These are phyloP conservation scores for Diloba caeruleocephala DNA, from an alignment of 2,888 invertebrate genomes.

Conservation along the genomic window DNA sequence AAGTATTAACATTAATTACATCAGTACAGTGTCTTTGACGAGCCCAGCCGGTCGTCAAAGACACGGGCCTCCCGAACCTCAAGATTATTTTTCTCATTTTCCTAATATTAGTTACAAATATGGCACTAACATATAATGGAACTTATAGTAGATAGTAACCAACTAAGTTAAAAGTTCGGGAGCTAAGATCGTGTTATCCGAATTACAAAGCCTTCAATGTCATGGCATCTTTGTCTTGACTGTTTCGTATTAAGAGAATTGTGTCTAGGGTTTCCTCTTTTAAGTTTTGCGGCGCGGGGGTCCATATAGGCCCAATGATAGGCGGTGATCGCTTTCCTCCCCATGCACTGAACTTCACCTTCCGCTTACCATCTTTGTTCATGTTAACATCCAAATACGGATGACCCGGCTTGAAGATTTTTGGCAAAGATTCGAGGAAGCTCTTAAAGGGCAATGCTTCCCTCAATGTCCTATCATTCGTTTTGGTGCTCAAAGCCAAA, in stretches of 20 bases:
- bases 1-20: constrained; percentile 42
- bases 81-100: constrained; percentile 47
- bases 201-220: constrained; percentile 60
- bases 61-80: constrained; percentile 61
- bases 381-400: constrained; percentile 77
- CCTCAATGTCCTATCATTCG: constrained; percentile 64
- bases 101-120: constrained; percentile 54
- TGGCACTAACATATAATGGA: constrained; percentile 66
- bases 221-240: constrained; percentile 55
- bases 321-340: constrained; percentile 84
- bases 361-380: constrained; percentile 83
- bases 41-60: constrained; percentile 55
- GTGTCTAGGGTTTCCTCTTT: constrained; percentile 75
- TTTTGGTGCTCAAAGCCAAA: constrained; percentile 69
- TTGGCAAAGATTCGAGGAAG: constrained; percentile 71
- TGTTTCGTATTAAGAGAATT: constrained; percentile 74
- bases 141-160: constrained; percentile 42
- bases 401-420: constrained; percentile 77
- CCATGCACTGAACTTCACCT: constrained; percentile 85
- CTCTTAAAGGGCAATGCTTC: constrained; percentile 77
- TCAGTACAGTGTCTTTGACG: constrained; percentile 55
- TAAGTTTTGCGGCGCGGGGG: constrained; percentile 68
- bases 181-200: constrained; percentile 48
- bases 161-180: constrained; percentile 57
- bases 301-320: constrained; percentile 86